Base-by-base conservation (phyloP, 2,888 invertebrate species). In the Adelognathus sp. region DNA sequence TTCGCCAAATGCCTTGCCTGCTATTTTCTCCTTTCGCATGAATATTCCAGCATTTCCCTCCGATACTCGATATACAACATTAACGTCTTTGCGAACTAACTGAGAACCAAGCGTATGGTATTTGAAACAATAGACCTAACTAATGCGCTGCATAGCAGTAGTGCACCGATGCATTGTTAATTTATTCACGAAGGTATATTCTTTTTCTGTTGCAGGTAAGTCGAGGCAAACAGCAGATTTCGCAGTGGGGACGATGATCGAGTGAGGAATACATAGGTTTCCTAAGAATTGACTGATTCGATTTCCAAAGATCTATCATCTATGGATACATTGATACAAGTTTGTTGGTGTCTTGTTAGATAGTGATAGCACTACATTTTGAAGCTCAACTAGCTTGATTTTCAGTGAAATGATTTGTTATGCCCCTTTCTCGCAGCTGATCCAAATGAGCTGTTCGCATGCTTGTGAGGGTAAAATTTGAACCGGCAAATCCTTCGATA, bases 161-260 rank as follows among this genome's bases (percentile, higher is more conserved):
- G 7, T 0, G 18, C 6, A 58, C 5, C 4, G 29, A 36, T 52
- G n/a, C 36, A 14, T 11, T 11, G n/a, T 16, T 7, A 33, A 73
- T 31, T 44, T 27, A 52, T 36, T n/a, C 9, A 46, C 56, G 9
- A 54, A 46, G 14, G 16, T 24, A 18, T 60, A 24, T 71, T 36
- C 39, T 27, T 14, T 76, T 76, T 74, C 14, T 81, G 81, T 81
- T 81, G n/a, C 71, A 81, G 81, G 81, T 81, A 79, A 81, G 81
- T 79, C 41, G 24, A 39, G 7, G 14, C 46, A 46, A 29, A 54
- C 52, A 66, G n/a, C n/a, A 11, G 36, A n/a, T 21, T 50, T 21
- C 50, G 2, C n/a, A 21, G 1, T n/a, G 9, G 4, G 18, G 21
- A 4, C n/a, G 4, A 11, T 21, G n/a, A 24, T 50, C 50, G 24